phyloP scores from a whole-genome alignment of 1,140 invertebrate genomes.

The Hetaerina americana region DNA sequence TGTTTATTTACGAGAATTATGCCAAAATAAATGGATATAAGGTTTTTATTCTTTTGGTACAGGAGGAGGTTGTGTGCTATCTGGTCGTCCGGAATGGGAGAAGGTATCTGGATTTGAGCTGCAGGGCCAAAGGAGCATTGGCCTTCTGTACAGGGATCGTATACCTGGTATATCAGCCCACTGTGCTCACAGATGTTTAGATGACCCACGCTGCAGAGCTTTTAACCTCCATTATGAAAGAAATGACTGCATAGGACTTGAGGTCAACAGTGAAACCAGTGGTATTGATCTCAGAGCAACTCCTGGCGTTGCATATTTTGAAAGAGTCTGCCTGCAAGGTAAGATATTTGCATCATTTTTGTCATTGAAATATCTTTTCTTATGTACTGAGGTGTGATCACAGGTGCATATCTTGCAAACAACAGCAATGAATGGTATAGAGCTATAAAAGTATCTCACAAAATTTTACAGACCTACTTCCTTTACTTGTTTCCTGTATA shows the following conservation, averaged over 20 bases:
- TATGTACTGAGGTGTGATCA: no score
- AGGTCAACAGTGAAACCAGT: constrained; percentile 19
- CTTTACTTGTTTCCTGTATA: no score
- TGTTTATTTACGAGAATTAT: no score
- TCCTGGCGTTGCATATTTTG: constrained; percentile 31
- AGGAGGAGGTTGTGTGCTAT: neutral
- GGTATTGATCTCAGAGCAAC: constrained; percentile 26
- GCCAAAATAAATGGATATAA: no score
- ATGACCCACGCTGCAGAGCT: constrained; percentile 26
- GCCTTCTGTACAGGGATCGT: constrained; percentile 23
- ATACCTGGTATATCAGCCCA: constrained; percentile 27
- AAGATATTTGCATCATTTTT: no score
- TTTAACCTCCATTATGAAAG: constrained; percentile 33
- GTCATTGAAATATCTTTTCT: no score
- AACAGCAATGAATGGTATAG: no score
- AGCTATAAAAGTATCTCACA: no score
- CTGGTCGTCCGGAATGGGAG: constrained; percentile 29
- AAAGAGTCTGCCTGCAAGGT: constrained; percentile 32
- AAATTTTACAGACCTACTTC: no score
- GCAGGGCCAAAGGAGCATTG: constrained; percentile 19
- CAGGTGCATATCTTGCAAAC: no score
- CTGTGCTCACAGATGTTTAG: constrained; percentile 27
- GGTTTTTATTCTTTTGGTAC: constrained; percentile 18
- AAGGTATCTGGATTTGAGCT: constrained; percentile 32
- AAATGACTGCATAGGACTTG: constrained; percentile 28